Evolutionary conservation across 1,140 invertebrate genomes (phyloP).

Genomic region (Drosophila subobscura): DNA sequence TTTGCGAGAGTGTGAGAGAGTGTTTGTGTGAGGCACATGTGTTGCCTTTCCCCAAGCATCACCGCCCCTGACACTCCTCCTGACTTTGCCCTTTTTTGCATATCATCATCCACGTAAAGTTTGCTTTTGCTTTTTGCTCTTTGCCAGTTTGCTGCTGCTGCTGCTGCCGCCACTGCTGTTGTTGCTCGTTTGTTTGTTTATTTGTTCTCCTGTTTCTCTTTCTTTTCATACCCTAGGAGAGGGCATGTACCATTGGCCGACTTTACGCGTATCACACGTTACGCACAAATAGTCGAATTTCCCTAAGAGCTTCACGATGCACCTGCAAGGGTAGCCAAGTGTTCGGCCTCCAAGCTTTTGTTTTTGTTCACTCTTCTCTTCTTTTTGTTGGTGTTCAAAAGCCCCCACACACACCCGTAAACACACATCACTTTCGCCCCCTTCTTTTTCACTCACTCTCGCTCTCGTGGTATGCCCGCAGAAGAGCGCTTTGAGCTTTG

Average conservation of each 20-base stretch:
- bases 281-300: neutral
- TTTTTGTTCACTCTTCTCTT: conserved; percentile 12
- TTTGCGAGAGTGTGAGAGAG: conserved; percentile 15
- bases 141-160: conserved; percentile 18
- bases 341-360: too few relatives aligned
- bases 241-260: neutral
- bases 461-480: conserved; percentile 14
- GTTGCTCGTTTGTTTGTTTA: conserved; percentile 60
- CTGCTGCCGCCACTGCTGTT: conserved; percentile 32
- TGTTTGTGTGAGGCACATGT: conserved; percentile 48
- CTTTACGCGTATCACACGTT: neutral
- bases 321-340: too few relatives aligned
- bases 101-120: conserved; percentile 78
- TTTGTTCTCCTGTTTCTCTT: conserved; percentile 47
- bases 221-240: conserved; percentile 17
- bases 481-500: conserved; percentile 21
- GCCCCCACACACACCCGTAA: conserved; percentile 36
- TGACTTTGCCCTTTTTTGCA: conserved; percentile 66
- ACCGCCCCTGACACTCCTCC: conserved; percentile 24
- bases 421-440: conserved; percentile 69
- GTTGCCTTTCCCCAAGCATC: conserved; percentile 26
- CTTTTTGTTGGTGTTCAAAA: conserved; percentile 60
- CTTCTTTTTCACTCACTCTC: conserved; percentile 17
- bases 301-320: neutral
- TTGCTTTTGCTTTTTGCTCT: conserved; percentile 70